Evolutionary conservation across 2,888 invertebrate species (phyloP), one percentile per base, ranked within the genome.

Genomic region (Ectobius pallidus): DNA sequence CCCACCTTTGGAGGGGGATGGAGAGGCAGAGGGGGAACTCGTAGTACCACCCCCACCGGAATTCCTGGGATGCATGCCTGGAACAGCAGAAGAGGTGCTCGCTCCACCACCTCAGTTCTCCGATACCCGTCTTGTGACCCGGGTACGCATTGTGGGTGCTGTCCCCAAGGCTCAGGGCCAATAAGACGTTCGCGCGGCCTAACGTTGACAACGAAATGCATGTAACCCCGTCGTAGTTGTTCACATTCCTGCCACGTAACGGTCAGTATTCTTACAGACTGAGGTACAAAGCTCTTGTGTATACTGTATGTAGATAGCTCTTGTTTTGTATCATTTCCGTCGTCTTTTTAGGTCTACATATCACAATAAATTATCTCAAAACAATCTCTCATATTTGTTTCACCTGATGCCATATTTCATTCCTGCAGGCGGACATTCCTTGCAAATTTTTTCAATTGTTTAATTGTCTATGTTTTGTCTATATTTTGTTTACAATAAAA

Each of bases 61-160:
- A 79, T 89, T 88, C 77, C 85, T 85, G 67, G 86, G 85, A 39
- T 80, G 80, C 4, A 80, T 80, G 1, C 68, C 52, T 55, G 73
- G 81, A 76, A 79, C 85, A 4, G 87, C 87, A 75, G 88, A 89
- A 73, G 85, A 90, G 69, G 88, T 94, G 18, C 86, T 93, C 76
- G 94, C 94, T 27, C 95, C 95, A 46, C 96, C 95, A 44, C 95
- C 95, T 46, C 95, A 96, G 84, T 96, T 96, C 85, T 94, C 93
- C 83, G 95, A 95, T 84, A 87, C 87, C 77, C 82, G 86, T 71
- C 85, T 82, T 76, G 86, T 87, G 78, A 85, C 86, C 55, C 83
- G 83, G 77, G 94, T 93, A 71, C 88, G 94, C 78, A 94, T 95
- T 77, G 93, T 95, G 70, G 94, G 92, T 72, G 91, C 94, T 75